Evolutionary conservation across 2,888 invertebrate species (phyloP).

Genomic region (Parnassius orleans): DNA sequence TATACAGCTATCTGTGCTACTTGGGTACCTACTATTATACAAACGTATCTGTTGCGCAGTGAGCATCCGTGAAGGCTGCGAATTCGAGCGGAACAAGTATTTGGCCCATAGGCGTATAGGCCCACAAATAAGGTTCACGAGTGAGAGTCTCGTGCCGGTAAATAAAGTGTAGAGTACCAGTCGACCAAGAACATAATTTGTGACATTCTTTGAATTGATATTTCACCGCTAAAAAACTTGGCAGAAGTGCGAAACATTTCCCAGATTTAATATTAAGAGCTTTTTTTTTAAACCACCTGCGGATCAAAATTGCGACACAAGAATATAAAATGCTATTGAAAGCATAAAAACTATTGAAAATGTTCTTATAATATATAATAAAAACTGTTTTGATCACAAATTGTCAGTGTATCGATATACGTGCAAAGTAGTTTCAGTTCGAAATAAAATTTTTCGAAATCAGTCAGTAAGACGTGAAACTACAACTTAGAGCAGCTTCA

Average conservation of each 20-base stretch:
- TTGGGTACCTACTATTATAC: no score
- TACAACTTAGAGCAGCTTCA: not conserved
- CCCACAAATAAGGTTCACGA: no score
- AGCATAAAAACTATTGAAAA: not conserved
- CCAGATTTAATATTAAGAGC: slow-evolving; percentile 8
- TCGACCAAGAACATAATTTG: no score
- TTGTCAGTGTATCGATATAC: no score
- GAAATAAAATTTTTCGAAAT: not conserved
- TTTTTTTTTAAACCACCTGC: not conserved
- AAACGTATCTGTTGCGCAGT: no score
- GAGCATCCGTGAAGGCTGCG: no score
- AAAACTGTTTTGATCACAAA: not conserved
- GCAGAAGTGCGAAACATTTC: slow-evolving; percentile 7
- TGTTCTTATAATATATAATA: not conserved
- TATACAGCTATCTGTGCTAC: no score
- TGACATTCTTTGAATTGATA: not conserved
- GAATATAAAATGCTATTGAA: not conserved
- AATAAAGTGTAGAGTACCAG: no score
- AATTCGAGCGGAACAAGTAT: no score
- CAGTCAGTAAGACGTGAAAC: not conserved
- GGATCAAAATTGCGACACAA: not conserved
- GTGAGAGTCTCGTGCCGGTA: no score
- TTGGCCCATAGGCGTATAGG: no score
- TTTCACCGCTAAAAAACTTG: not conserved
- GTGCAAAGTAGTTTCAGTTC: not conserved